These are phyloP conservation scores for Paraplagusia blochii DNA, from an alignment of 2,113 vertebrate genomes.

Conservation along the genomic window DNA sequence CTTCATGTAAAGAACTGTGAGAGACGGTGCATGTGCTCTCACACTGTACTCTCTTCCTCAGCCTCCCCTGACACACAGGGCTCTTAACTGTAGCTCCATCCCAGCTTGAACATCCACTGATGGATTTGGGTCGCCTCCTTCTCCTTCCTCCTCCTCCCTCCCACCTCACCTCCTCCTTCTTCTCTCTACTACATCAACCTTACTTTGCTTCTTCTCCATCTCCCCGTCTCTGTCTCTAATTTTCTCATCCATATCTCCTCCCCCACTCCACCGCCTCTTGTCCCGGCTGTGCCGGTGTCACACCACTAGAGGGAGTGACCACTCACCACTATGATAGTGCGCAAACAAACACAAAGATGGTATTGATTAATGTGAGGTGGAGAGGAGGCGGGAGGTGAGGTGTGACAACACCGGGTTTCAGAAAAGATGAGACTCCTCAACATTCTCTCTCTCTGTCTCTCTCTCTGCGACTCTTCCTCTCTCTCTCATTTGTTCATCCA, in stretches of 20 bases:
- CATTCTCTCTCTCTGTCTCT: conserved; percentile 1
- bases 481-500: conserved; percentile 46
- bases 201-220: conserved; percentile 14
- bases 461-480: conserved; percentile 1
- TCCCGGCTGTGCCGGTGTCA: conserved; percentile 13
- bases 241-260: not conserved
- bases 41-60: not conserved
- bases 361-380: conserved; percentile 64
- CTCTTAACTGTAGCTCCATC: conserved; percentile 54
- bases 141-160: conserved; percentile 37
- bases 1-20: not conserved
- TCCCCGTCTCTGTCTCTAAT: conserved; percentile 5
- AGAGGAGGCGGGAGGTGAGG: conserved; percentile 26
- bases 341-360: conserved; percentile 44
- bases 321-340: conserved; percentile 18
- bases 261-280: not conserved
- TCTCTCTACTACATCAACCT: conserved; percentile 1
- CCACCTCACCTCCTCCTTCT: conserved; percentile 36
- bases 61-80: conserved; percentile 30
- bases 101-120: conserved; percentile 72
- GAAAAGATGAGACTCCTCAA: conserved; percentile 36
- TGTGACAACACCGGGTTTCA: conserved; percentile 49
- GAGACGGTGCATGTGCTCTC: not conserved
- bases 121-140: conserved; percentile 72
- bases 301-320: conserved; percentile 62